Percentiles rank a stretch among this genome's conserved stretches.
Evolutionary conservation across 2,113 vertebrate species (phyloP).

Genomic region (Acanthisitta chloris): DNA sequence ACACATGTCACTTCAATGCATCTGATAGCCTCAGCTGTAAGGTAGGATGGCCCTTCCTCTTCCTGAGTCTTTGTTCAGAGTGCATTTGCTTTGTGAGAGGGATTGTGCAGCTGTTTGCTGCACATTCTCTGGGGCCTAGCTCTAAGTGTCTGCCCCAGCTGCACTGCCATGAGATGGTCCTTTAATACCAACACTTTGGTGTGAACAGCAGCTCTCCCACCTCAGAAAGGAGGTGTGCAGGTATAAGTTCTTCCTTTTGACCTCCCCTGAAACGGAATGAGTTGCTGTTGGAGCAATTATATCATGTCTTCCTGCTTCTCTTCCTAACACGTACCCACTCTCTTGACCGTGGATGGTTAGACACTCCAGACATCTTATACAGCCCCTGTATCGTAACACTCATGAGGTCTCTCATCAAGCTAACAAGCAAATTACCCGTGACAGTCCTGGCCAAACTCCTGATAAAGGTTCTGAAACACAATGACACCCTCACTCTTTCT

Average conservation of each 20-base stretch:
- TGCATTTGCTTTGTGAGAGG: background rate
- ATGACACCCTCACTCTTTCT: slow-evolving; percentile 1
- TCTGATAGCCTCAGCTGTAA: background rate
- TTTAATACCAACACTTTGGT: background rate
- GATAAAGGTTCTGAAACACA: slow-evolving; percentile 40
- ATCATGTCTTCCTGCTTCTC: background rate
- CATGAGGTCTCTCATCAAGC: background rate
- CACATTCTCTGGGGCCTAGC: background rate
- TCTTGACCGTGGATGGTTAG: background rate
- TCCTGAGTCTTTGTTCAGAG: background rate
- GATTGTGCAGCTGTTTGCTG: background rate
- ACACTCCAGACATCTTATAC: background rate
- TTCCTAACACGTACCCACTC: background rate
- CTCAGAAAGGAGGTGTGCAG: background rate
- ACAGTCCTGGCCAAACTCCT: slow-evolving; percentile 8
- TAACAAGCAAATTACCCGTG: background rate
- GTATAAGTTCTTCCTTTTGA: background rate
- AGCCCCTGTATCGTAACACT: background rate
- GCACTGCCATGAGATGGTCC: background rate
- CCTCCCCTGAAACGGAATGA: background rate
- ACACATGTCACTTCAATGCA: background rate
- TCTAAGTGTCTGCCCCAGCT: background rate
- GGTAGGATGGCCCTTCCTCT: background rate
- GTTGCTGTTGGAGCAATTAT: background rate
- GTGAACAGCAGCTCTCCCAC: background rate